phyloP scores from a whole-genome alignment of 2,888 invertebrate species.

The Sinhomidia bicolor region DNA sequence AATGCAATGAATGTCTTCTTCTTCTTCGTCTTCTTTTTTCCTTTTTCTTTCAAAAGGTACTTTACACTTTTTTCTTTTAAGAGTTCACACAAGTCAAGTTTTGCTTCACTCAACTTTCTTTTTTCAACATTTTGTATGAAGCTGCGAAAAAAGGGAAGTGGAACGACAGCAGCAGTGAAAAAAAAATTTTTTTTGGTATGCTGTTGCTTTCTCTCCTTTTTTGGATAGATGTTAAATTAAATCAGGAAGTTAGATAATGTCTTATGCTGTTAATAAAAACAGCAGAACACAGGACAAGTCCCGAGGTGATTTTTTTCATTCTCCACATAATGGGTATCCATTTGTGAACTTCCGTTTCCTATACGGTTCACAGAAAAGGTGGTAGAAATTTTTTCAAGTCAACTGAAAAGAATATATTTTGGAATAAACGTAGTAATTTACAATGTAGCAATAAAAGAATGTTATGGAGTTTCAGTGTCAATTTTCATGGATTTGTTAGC shows the following conservation, averaged over 20 bases:
- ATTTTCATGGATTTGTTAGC: constrained; percentile 14
- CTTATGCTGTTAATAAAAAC: no score
- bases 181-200: not conserved
- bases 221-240: constrained; percentile 35
- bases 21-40: not conserved
- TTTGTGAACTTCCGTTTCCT: not conserved
- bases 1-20: no score
- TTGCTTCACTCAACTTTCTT: not conserved
- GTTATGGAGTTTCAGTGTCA: constrained; percentile 19
- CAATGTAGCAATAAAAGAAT: not conserved
- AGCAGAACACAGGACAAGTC: no score
- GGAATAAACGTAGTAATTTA: not conserved
- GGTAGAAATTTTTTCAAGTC: not conserved
- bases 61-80: constrained; percentile 14
- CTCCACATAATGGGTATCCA: not conserved
- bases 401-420: not conserved
- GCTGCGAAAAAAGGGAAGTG: not conserved
- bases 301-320: not conserved
- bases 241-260: constrained; percentile 58
- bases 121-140: constrained; percentile 5
- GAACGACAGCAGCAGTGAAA: not conserved
- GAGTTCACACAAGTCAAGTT: not conserved
- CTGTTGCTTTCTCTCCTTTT: not conserved
- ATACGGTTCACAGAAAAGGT: no score
- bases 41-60: not conserved